phyloP scores from a whole-genome alignment of 2,888 invertebrate genomes.

The Notocelia uddmanniana region DNA sequence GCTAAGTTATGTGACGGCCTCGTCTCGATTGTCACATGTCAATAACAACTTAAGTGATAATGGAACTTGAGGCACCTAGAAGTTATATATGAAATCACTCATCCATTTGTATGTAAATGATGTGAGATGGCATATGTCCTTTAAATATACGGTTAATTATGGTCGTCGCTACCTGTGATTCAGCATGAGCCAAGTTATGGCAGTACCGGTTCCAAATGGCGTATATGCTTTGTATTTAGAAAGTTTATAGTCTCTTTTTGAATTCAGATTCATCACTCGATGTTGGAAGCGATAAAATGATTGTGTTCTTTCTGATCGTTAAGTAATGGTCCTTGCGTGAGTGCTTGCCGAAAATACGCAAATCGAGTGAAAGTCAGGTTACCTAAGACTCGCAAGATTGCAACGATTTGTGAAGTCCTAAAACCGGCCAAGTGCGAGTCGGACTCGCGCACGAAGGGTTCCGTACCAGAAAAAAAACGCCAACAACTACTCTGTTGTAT shows the following conservation, averaged over 20 bases:
- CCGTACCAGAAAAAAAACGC: too few species aligned
- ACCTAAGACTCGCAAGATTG: slow-evolving; percentile 18
- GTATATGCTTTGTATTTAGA: neutral
- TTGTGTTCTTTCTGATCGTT: neutral
- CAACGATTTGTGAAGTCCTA: neutral
- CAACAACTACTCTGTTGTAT: too few species aligned
- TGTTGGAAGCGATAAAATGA: slow-evolving; percentile 17
- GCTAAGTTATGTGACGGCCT: slow-evolving; percentile 13
- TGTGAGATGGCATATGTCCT: slow-evolving; percentile 16
- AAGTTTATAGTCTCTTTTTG: neutral
- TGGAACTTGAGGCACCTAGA: neutral
- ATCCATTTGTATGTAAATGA: slow-evolving; percentile 32
- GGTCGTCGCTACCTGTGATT: slow-evolving; percentile 24
- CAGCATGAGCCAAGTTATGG: slow-evolving; percentile 14
- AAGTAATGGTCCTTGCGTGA: slow-evolving; percentile 6
- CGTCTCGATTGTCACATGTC: neutral
- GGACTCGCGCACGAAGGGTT: too few species aligned
- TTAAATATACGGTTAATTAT: slow-evolving; percentile 26
- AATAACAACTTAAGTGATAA: slow-evolving; percentile 2
- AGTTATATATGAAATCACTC: slow-evolving; percentile 18
- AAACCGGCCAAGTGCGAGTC: too few species aligned
- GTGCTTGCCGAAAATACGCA: slow-evolving; percentile 1
- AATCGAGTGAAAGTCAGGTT: slow-evolving; percentile 36
- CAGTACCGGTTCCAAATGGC: neutral
- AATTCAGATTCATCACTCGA: neutral